These are phyloP conservation scores for Molorchus minor DNA, from an alignment of 2,888 invertebrate species.

Conservation along the genomic window DNA sequence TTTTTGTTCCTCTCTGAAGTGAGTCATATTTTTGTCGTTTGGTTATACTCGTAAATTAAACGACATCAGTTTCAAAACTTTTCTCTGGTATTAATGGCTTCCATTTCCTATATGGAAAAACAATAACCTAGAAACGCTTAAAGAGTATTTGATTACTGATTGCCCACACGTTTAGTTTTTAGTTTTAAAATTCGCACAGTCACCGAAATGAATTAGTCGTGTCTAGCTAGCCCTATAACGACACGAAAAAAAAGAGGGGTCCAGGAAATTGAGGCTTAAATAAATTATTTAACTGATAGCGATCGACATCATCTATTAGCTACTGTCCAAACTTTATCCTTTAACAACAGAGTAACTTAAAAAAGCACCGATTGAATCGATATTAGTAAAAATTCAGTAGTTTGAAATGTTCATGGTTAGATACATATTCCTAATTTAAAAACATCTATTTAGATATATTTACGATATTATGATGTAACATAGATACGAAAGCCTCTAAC, in stretches of 20 bases:
- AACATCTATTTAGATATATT: too few species aligned
- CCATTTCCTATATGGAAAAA: slow-evolving; percentile 32
- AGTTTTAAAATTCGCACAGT: slow-evolving; percentile 35
- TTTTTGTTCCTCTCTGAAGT: background rate
- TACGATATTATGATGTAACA: too few species aligned
- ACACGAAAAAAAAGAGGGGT: background rate
- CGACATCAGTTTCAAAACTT: slow-evolving; percentile 2
- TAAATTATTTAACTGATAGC: background rate
- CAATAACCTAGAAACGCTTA: slow-evolving; percentile 45
- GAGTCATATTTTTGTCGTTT: slow-evolving; percentile 14
- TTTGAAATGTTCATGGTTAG: too few species aligned
- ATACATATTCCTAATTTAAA: too few species aligned
- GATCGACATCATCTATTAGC: background rate
- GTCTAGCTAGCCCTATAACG: slow-evolving; percentile 3
- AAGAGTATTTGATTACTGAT: slow-evolving; percentile 48
- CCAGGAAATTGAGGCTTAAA: background rate
- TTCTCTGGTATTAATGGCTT: slow-evolving; percentile 17
- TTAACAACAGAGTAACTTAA: too few species aligned
- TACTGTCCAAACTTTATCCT: too few species aligned
- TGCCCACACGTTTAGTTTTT: slow-evolving; percentile 50
- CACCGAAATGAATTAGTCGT: slow-evolving; percentile 18
- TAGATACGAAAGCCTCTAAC: too few species aligned
- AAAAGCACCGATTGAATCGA: too few species aligned
- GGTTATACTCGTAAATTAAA: slow-evolving; percentile 9
- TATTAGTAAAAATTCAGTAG: too few species aligned